Percentiles rank a stretch among this genome's conserved stretches.
These are phyloP conservation scores for Metacarcinus magister DNA, from an alignment of 2,888 invertebrate genomes.

Conservation along the genomic window DNA sequence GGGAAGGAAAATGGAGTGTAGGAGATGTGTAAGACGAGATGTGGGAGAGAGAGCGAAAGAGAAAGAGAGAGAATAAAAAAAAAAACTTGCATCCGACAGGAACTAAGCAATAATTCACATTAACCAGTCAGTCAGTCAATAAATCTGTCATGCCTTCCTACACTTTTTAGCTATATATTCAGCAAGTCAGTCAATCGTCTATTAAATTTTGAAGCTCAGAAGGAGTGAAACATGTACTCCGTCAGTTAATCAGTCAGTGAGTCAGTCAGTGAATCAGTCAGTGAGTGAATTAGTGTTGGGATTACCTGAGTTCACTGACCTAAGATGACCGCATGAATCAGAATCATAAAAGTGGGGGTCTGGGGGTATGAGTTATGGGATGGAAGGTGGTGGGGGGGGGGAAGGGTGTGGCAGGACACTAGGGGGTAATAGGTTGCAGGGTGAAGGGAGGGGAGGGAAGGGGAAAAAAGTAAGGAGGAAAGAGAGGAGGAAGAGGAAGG, in stretches of 20 bases:
- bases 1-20: slow-evolving; percentile 5
- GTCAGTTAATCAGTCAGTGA: neutral
- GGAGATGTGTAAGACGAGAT: neutral
- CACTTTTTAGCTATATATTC: too few relatives aligned
- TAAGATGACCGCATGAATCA: too few relatives aligned
- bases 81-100: neutral
- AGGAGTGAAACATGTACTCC: too few relatives aligned
- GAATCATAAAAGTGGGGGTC: too few relatives aligned
- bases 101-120: neutral
- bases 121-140: too few relatives aligned
- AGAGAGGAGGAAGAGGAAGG: neutral
- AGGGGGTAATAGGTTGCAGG: neutral
- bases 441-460: neutral
- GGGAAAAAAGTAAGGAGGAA: neutral
- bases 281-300: too few relatives aligned
- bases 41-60: slow-evolving; percentile 55
- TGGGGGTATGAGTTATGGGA: too few relatives aligned
- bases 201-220: too few relatives aligned
- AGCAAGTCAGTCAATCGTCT: too few relatives aligned
- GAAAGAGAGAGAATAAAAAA: slow-evolving; percentile 75
- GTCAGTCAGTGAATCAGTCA: neutral
- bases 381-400: neutral
- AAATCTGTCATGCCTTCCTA: neutral
- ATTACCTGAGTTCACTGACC: too few relatives aligned
- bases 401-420: neutral